phyloP scores from a whole-genome alignment of 2,797 vertebrate species.

The Tokudaia tokunoshimensis region DNA sequence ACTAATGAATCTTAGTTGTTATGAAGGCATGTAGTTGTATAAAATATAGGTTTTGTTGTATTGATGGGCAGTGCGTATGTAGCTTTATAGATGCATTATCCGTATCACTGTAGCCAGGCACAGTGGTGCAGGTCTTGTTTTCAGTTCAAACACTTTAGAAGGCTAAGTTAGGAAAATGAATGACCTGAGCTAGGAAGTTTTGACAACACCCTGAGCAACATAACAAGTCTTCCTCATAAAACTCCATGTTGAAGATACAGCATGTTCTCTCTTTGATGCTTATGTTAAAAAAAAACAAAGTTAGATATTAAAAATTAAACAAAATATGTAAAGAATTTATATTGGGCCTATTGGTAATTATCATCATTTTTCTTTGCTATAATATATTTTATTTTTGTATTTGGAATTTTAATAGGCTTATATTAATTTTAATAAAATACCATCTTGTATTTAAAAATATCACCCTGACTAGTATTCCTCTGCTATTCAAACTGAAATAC shows the following conservation, averaged over 20 bases:
- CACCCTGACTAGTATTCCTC: conserved; percentile 11
- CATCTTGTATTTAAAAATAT: conserved; percentile 34
- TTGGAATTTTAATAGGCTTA: conserved; percentile 36
- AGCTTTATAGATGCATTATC: background rate
- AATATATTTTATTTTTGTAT: conserved; percentile 12
- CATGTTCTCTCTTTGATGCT: background rate
- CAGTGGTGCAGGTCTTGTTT: background rate
- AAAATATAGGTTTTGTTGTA: background rate
- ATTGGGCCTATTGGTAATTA: background rate
- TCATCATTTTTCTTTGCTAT: background rate
- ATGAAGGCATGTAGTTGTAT: too few species aligned
- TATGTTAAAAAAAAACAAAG: background rate
- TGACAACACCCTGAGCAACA: background rate
- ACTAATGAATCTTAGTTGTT: background rate
- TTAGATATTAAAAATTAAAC: background rate
- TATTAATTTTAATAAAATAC: conserved; percentile 48
- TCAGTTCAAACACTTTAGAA: background rate
- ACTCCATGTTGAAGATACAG: background rate
- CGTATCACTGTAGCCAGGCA: background rate
- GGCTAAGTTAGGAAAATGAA: background rate
- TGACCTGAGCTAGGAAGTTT: background rate
- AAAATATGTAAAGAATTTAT: conserved; percentile 25
- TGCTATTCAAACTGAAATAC: conserved; percentile 16
- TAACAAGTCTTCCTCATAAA: background rate
- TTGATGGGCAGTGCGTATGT: background rate